phyloP scores from a whole-genome alignment of 2,113 vertebrate species.

The Mastomys coucha region DNA sequence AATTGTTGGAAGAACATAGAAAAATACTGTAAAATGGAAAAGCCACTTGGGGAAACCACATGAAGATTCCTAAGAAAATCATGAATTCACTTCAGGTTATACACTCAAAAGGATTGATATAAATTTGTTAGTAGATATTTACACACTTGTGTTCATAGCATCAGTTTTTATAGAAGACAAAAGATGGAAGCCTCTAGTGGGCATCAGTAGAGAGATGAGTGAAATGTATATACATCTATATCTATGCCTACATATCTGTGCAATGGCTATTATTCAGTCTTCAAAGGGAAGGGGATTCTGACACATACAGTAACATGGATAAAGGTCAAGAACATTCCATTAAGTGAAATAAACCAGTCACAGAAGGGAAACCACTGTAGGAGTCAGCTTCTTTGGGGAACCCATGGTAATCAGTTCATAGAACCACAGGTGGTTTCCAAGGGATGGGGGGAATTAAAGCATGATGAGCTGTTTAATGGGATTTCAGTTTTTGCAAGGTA shows the following conservation, averaged over 20 bases:
- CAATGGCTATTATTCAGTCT: not conserved
- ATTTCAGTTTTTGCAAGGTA: not conserved
- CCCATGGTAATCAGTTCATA: not conserved
- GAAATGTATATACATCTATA: not conserved
- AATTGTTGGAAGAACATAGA: not conserved
- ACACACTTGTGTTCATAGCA: not conserved
- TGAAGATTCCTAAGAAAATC: not conserved
- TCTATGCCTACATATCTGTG: not conserved
- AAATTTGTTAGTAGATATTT: not conserved
- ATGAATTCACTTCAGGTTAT: not conserved
- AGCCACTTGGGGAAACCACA: not conserved
- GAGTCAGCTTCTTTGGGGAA: not conserved
- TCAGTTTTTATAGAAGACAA: not conserved
- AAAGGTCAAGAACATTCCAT: not conserved
- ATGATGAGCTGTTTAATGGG: not conserved
- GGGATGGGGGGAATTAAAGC: not conserved
- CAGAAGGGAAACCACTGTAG: not conserved
- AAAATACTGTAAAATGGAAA: not conserved
- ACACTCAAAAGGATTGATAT: not conserved
- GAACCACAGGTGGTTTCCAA: not conserved
- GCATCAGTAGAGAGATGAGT: not conserved
- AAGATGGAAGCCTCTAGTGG: not conserved
- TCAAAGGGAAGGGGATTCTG: slow-evolving; percentile 18
- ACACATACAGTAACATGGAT: not conserved
- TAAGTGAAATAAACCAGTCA: not conserved